A percentile compares a stretch with the other conserved stretches of the same genome.
These are phyloP conservation scores for Emydura subglobosa DNA, from an alignment of 2,113 vertebrate genomes.

Conservation along the genomic window DNA sequence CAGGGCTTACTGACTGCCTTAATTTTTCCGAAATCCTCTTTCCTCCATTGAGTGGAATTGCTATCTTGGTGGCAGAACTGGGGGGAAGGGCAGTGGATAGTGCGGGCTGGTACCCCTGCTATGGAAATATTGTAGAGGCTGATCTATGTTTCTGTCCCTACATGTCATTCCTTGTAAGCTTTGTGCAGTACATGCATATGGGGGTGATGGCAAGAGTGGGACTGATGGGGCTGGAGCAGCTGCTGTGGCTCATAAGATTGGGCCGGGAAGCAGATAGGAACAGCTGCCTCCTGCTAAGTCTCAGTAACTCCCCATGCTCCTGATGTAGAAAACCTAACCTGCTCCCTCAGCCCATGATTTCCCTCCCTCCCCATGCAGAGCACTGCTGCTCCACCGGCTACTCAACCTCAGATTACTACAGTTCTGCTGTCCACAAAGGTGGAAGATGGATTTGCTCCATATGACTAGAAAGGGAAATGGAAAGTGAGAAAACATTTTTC, in stretches of 20 bases:
- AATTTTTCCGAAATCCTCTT: not conserved
- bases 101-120: not conserved
- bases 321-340: not conserved
- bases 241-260: not conserved
- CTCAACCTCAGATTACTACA: no score
- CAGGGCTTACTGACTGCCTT: not conserved
- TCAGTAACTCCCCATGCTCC: not conserved
- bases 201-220: not conserved
- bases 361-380: no score
- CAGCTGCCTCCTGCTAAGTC: not conserved
- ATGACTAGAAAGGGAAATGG: not conserved
- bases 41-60: not conserved
- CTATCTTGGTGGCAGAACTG: not conserved
- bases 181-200: not conserved
- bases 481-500: not conserved
- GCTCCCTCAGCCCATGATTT: not conserved
- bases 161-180: not conserved
- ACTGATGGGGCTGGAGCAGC: not conserved
- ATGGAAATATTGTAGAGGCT: not conserved
- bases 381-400: no score
- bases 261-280: not conserved
- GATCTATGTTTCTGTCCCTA: not conserved
- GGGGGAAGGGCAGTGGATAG: not conserved
- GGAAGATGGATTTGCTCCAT: fast-evolving
- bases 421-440: not conserved